Conservation (phyloP, 2,113 vertebrate genomes). For the Copsychus sechellarum region DNA sequence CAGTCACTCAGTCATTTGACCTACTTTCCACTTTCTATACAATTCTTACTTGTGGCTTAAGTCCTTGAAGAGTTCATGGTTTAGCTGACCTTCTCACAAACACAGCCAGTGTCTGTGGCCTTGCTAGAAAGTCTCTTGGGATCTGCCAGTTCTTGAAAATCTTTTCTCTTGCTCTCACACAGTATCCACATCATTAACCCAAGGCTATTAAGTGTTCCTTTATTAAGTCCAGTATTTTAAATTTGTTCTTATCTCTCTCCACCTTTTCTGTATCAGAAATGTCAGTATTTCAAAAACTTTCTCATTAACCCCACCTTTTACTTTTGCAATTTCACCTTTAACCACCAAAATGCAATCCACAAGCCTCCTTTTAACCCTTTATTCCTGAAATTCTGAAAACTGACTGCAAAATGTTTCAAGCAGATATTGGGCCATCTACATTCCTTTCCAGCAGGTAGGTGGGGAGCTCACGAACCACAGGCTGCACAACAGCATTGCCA, state of each 20-base stretch:
- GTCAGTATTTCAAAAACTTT: neutral
- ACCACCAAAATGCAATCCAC: rapidly evolving
- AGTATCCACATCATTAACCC: neutral
- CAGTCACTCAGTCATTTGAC: neutral
- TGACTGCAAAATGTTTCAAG: neutral
- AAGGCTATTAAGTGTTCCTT: neutral
- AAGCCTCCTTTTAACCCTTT: neutral
- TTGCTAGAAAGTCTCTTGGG: neutral
- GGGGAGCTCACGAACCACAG: neutral
- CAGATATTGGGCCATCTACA: neutral
- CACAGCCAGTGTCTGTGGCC: neutral
- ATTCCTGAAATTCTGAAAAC: neutral
- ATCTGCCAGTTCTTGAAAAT: neutral
- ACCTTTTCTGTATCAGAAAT: neutral
- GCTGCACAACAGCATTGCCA: neutral
- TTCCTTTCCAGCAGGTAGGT: neutral
- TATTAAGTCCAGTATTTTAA: neutral
- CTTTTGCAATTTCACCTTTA: neutral
- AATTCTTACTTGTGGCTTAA: neutral
- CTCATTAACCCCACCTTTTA: neutral
- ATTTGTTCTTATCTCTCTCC: neutral
- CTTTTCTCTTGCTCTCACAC: neutral
- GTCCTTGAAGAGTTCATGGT: neutral
- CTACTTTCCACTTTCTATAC: neutral
- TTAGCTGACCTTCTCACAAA: neutral